phyloP scores from a whole-genome alignment of 1,140 invertebrate species.

The Pentalonia nigronervosa region DNA sequence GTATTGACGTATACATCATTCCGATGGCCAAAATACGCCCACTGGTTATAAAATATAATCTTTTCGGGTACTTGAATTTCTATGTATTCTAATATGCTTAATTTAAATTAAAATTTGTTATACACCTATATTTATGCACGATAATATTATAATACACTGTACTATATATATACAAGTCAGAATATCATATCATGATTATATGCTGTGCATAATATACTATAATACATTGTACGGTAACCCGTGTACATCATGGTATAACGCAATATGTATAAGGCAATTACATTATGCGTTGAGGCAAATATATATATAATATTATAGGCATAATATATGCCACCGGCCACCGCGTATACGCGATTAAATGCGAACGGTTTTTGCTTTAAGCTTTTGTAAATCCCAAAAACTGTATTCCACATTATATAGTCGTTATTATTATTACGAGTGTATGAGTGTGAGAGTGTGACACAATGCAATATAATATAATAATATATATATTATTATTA shows the following conservation, averaged over 20 bases:
- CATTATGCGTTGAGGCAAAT: not conserved
- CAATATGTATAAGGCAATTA: not conserved
- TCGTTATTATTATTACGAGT: not conserved
- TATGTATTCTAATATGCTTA: not conserved
- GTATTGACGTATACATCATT: too few species aligned
- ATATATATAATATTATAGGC: not conserved
- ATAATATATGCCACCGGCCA: not conserved
- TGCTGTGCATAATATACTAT: not conserved
- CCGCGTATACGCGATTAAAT: not conserved
- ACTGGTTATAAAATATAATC: not conserved
- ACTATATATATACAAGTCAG: not conserved
- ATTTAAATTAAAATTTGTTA: not conserved
- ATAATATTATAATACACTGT: not conserved
- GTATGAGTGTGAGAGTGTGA: not conserved
- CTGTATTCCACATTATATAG: not conserved
- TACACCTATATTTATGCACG: not conserved
- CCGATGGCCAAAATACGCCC: not conserved
- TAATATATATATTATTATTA: not conserved
- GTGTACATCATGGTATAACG: not conserved
- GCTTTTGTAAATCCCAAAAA: slow-evolving; percentile 7
- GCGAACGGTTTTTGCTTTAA: not conserved
- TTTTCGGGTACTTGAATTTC: not conserved
- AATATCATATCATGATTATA: not conserved
- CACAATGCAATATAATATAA: slow-evolving; percentile 5
- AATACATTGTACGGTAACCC: not conserved